Base-by-base conservation (phyloP, 2,888 invertebrate genomes). In the Parnassius apollo region DNA sequence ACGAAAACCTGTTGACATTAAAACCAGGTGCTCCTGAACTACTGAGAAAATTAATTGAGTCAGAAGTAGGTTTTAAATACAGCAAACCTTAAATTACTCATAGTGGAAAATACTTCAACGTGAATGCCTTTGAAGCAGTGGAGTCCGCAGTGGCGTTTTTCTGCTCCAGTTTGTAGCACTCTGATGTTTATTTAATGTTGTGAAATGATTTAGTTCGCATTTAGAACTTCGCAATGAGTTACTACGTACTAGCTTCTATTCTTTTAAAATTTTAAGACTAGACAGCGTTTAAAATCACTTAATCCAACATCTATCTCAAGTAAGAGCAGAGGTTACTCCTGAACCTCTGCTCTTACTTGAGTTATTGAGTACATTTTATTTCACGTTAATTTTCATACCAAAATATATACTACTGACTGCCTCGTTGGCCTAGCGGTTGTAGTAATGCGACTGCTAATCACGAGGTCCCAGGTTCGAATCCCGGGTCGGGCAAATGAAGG, bases 41-140 rank as follows among this genome's bases (percentile, higher is more conserved):
- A 46, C 42, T 62, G 52, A 60, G 64, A 57, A 64, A 64, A 64
- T 64, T 64, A 64, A 64, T 64, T 64, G 60, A 64, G 57, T 52
- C 55, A 44, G 64, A 45, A 59, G 49, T 49, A 42, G 48, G 56
- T 60, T 44, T 64, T 64, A 57, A 60, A 64, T 64, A 57, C 48
- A 57, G 59, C 57, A 60, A 64, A 64, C 55, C 57, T 64, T 64
- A 60, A 59, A 64, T 57, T 46, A 64, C 57, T 64, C 56, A 59
- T 48, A 62, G 62, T 51, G 53, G 57, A 52, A 45, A 42, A 53
- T 22, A 56, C 64, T 64, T 46, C 10, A 64, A 45, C 48, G 56
- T 42, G 50, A 44, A 46, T 46, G 64, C 57, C 60, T 64, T 60
- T 64, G 60, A 64, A 52, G 48, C 42, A 48, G 56, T 18, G 51